Base-by-base conservation (phyloP, 1,140 invertebrate genomes). In the Drosophila novamexicana region DNA sequence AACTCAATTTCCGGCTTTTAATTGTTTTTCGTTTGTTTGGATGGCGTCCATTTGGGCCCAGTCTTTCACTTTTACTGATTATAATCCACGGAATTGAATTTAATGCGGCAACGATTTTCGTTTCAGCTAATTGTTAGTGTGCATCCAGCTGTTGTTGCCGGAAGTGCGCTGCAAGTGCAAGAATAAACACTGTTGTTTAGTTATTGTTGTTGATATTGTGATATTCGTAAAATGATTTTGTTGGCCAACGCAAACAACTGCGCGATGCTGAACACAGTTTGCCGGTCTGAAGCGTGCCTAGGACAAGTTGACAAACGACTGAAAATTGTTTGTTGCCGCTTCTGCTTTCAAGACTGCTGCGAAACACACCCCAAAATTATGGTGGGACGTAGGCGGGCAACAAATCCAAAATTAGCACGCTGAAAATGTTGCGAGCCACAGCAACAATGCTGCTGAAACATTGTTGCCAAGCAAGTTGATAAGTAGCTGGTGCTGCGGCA, bases 301-400 rank as follows among this genome's bases (percentile, higher is more conserved):
- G 62, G 76, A 77, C 73, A 77, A 89, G 84, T 89, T 88, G 84
- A 84, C 77, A 88, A 66, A 49, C 74, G 80, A 88, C 85, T 88
- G 69, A 78, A 75, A 72, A 67, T 47, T 40, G 50, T 37, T 71
- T 78, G 71, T 47, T 64, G 52, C 32, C 42, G 52, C 59, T 29
- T 58, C 56, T 32, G 58, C 37, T 32, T 16, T 8, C 39, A 56
- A 65, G 58, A 63, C 67, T 56, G 63, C 53, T 42, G 37, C 58
- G 53, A 72, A 81, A 83, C 77, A 65, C 77, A 80, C 77, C 83
- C 83, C 79, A 22, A 80, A 79, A 66, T 63, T 47, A 29, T 16
- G 10, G 53, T 42, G 42, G 18, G 32, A 58, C 52, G 58, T 39
- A 58, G 52, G 18, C 22, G 53, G 49, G 32, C 64, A 68, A 7